A percentile compares a stretch with the other conserved stretches of the same genome.
These are phyloP conservation scores for Danio albolineatus DNA, from an alignment of 2,797 vertebrate species.

Conservation along the genomic window DNA sequence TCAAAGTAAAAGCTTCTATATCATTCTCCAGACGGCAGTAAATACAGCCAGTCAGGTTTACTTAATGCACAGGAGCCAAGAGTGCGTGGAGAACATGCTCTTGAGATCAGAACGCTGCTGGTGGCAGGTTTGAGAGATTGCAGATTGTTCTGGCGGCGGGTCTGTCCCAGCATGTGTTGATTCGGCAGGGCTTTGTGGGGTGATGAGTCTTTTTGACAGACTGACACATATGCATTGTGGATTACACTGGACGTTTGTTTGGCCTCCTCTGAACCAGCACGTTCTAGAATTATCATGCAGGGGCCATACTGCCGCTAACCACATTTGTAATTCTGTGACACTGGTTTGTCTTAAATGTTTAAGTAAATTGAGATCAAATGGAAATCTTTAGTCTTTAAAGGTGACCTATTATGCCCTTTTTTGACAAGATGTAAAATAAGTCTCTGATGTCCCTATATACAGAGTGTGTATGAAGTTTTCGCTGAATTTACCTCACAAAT, in stretches of 20 bases:
- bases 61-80: constrained; percentile 3
- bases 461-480: no score
- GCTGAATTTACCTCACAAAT: no score
- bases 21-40: background rate
- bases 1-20: constrained; percentile 6
- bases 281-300: constrained; percentile 76
- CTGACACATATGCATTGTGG: constrained; percentile 62
- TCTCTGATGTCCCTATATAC: no score
- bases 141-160: background rate
- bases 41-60: background rate
- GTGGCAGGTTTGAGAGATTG: constrained; percentile 25
- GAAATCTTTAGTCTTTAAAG: background rate
- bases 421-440: no score
- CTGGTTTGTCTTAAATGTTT: background rate
- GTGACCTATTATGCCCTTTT: no score
- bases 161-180: constrained; percentile 54
- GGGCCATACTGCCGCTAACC: constrained; percentile 61
- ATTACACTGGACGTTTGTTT: constrained; percentile 31
- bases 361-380: background rate
- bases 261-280: constrained; percentile 60
- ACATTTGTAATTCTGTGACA: background rate
- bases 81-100: background rate
- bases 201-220: constrained; percentile 54
- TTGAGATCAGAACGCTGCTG: background rate
- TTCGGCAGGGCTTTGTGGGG: constrained; percentile 46